These are phyloP conservation scores for Caenorhabditis wallacei DNA, from an alignment of 2,888 invertebrate genomes.

Conservation along the genomic window DNA sequence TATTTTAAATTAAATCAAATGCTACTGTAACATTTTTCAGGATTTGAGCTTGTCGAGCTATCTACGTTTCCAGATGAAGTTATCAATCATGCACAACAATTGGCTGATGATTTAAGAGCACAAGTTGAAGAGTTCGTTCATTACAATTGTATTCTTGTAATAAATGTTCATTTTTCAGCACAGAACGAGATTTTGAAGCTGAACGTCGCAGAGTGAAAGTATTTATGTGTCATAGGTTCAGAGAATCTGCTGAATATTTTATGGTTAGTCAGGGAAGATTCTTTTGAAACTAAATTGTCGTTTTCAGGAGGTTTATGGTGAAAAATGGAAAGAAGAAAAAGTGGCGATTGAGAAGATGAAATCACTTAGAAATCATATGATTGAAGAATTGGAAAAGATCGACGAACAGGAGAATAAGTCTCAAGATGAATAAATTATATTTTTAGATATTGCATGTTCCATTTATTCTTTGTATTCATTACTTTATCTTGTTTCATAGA, in stretches of 20 bases:
- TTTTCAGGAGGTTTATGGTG: slow-evolving; percentile 23
- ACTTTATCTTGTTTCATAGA: slow-evolving; percentile 13
- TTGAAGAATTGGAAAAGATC: slow-evolving; percentile 43
- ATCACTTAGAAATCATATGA: slow-evolving; percentile 38
- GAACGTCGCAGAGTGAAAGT: slow-evolving; percentile 47
- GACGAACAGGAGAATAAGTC: slow-evolving; percentile 37
- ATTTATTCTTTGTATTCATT: not conserved
- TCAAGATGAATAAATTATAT: slow-evolving; percentile 8
- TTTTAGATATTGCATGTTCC: not conserved
- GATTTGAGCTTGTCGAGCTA: slow-evolving; percentile 84
- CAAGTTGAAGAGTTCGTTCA: slow-evolving; percentile 44
- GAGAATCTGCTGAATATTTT: slow-evolving; percentile 51
- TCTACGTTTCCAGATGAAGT: slow-evolving; percentile 83
- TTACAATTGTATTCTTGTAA: no score
- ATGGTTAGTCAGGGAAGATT: slow-evolving; percentile 4
- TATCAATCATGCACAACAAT: slow-evolving; percentile 80
- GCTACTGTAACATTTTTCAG: slow-evolving; percentile 73
- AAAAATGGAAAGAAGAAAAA: slow-evolving; percentile 38
- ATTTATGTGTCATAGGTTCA: slow-evolving; percentile 36
- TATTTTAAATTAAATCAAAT: not conserved
- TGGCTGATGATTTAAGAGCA: slow-evolving; percentile 67
- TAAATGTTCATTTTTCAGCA: slow-evolving; percentile 9
- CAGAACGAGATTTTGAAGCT: slow-evolving; percentile 30
- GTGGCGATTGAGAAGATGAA: slow-evolving; percentile 36
- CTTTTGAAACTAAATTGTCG: not conserved